Conservation (phyloP, 2,113 vertebrate species). For the Lophura nycthemera region DNA sequence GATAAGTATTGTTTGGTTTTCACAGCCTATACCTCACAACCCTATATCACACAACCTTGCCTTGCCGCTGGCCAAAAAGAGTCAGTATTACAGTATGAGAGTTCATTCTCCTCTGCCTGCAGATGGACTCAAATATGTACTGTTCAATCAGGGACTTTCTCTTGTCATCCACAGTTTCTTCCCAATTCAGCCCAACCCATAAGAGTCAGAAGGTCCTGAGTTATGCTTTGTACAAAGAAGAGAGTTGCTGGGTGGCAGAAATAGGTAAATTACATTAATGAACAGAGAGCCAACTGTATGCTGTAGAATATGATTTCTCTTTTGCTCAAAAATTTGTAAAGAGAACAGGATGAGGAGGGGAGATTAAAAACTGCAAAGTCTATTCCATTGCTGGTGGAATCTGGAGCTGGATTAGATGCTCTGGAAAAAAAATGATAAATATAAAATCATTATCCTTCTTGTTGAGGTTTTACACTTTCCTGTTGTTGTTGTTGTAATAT, state of each 20-base stretch:
- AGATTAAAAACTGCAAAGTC: not conserved
- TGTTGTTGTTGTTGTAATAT: not conserved
- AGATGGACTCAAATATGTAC: not conserved
- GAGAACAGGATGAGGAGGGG: not conserved
- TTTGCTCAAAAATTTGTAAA: not conserved
- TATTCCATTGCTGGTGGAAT: not conserved
- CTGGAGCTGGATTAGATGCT: not conserved
- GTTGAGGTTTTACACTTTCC: not conserved
- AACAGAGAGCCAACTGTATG: not conserved
- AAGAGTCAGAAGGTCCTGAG: not conserved
- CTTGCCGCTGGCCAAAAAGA: not conserved
- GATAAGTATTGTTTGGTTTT: not conserved
- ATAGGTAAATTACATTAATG: not conserved
- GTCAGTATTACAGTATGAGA: rapidly evolving
- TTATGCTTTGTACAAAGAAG: not conserved
- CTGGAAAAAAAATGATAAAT: not conserved
- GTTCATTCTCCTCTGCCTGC: not conserved
- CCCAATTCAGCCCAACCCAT: not conserved
- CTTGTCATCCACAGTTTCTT: not conserved
- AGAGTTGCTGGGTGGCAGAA: not conserved
- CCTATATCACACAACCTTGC: not conserved
- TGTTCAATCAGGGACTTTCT: not conserved
- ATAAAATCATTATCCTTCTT: not conserved
- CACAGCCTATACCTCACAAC: not conserved
- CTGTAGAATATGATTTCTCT: not conserved